Base-by-base conservation (phyloP, 2,888 invertebrate species). In the Antheraea assamensis region DNA sequence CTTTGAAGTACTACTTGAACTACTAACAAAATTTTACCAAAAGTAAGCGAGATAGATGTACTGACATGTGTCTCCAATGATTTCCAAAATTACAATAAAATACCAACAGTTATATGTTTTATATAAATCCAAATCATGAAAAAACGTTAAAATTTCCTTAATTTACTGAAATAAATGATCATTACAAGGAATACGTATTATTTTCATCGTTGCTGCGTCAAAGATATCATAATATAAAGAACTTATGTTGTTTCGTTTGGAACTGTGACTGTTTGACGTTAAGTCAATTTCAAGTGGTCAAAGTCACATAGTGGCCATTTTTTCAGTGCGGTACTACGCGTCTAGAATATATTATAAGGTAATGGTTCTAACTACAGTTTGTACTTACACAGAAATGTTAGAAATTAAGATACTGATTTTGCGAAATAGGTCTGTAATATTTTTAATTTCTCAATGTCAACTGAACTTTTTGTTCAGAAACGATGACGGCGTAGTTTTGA, bases 401-500 rank as follows among this genome's bases (percentile, higher is more conserved):
- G 35, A 68, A 35, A 68, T 64, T 70, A 55, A 31, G 75, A 68
- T 72, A 71, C 72, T 72, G 49, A 61, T 72, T 71, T 71, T 42
- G 68, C 64, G 74, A 72, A 73, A 75, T 74, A 73, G 68, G 72
- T 70, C 58, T 78, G 74, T 75, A 73, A 73, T 76, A 71, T 74
- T 73, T 75, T 55, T 66, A 75, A 78, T 75, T 75, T 73, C 72
- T 73, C 74, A 71, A 74, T 61, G 75, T 75, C 58, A 52, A 71
- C 58, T 72, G 70, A 73, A 72, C 71, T 75, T 75, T 76, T 76
- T 74, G 70, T 72, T 71, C 68, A 68, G 10, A 42, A 42, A 13
- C 42, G 13, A 2, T 42, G 10, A 42, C n/a, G 42, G 42, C 10
- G 35, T 42, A 13, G 10, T 42, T 42, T 42, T 42, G 42, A 42